Evolutionary conservation across 2,797 vertebrate genomes (phyloP), one percentile per base, ranked within the genome.

Genomic region (Coilia nasus): DNA sequence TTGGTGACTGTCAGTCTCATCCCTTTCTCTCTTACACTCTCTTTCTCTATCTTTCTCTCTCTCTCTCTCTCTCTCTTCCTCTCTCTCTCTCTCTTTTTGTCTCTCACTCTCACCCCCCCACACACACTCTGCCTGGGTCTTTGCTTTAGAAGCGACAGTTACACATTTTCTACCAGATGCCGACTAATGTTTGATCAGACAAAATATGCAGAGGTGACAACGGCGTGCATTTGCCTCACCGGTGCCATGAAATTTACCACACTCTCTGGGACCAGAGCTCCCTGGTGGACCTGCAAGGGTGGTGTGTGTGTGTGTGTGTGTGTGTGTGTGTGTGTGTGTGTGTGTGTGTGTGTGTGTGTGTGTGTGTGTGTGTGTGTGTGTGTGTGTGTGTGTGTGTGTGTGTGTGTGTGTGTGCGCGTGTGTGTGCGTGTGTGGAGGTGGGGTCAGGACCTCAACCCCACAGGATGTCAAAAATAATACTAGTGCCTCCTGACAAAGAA

Each of bases 191-290:
- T 97, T 97, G 97, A 97, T 98, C 96, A 96, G 96, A 97, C 97
- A 96, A 98, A 97, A 97, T 97, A 97, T 96, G 95, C 95, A 91
- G 90, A 97, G 96, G 96, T 96, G 97, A 98, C 97, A 97, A 97
- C 95, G 95, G 94, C 96, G 95, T 95, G 95, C 95, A 96, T 97
- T 97, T 97, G 95, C 95, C 94, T 95, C 94, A 94, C 89, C 88
- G 85, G 87, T n/a, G 92, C 85, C 96, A 98, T 98, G 96, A 97
- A 97, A 98, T 95, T 97, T 98, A 96, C 94, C 98, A 93, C 88
- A 95, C 92, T 92, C 94, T 93, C 90, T 78, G 64, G 90, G 95
- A 93, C 90, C 91, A 71, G 64, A 92, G 92, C 95, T 93, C 95
- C 96, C 95, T 95, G 95, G 95, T 97, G 96, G 96, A 96, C 96